A percentile compares a stretch with the other conserved stretches of the same genome.
phyloP scores from a whole-genome alignment of 2,797 vertebrate genomes.

The Lemur catta region DNA sequence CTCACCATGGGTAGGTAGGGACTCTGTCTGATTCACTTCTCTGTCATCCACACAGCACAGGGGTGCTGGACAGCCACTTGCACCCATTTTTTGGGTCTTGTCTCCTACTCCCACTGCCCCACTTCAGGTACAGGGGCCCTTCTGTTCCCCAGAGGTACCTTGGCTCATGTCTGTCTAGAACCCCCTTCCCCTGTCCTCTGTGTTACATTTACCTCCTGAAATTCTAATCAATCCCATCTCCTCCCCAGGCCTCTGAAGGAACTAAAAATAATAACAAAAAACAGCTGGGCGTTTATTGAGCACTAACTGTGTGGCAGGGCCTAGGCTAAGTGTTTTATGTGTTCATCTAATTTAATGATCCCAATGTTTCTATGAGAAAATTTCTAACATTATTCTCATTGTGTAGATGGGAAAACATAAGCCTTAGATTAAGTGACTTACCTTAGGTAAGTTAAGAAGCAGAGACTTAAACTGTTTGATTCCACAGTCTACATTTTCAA shows the following conservation, averaged over 20 bases:
- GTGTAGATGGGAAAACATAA: neutral
- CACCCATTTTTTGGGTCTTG: neutral
- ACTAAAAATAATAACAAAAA: conserved; percentile 37
- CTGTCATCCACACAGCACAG: neutral
- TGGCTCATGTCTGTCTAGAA: neutral
- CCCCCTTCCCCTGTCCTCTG: neutral
- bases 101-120: neutral
- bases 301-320: neutral
- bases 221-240: conserved; percentile 38
- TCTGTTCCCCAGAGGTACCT: neutral
- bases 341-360: neutral
- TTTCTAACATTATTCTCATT: conserved; percentile 15
- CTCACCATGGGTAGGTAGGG: neutral
- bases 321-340: neutral
- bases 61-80: neutral
- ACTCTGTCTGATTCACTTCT: neutral
- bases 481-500: neutral
- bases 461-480: neutral
- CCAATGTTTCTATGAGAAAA: neutral
- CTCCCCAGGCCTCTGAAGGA: neutral
- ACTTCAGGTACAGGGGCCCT: neutral
- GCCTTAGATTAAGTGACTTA: neutral
- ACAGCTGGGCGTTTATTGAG: neutral
- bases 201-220: neutral
- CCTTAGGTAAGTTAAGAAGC: neutral